Conservation (phyloP, 2,113 vertebrate species). For the Piliocolobus tephrosceles region DNA sequence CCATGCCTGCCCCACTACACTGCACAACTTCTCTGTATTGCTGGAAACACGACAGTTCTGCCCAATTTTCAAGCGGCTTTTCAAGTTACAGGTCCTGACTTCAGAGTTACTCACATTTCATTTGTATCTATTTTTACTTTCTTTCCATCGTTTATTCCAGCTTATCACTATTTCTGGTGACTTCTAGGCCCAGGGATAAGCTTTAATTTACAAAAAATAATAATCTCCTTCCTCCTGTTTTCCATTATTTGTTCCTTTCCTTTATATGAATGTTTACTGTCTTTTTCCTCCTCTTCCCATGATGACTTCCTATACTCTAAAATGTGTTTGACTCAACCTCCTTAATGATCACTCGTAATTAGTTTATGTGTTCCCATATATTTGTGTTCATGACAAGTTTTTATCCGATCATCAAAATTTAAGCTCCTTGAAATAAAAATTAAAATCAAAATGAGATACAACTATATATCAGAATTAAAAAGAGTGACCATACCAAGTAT, state of each 20-base stretch:
- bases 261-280: background rate
- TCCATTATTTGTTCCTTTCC: background rate
- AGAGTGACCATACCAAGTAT: background rate
- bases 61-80: background rate
- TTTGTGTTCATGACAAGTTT: background rate
- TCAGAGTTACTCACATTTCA: background rate
- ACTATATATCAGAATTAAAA: background rate
- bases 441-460: background rate
- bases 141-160: background rate
- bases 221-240: background rate
- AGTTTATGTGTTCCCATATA: background rate
- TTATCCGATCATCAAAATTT: background rate
- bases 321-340: background rate
- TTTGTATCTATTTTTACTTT: background rate
- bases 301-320: background rate
- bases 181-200: background rate
- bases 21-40: background rate
- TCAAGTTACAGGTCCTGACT: background rate
- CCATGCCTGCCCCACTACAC: background rate
- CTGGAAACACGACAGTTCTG: background rate
- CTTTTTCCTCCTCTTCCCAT: background rate
- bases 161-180: background rate
- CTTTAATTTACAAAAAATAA: background rate
- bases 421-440: background rate
- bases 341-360: background rate